Evolutionary conservation across 2,113 vertebrate genomes (phyloP), one percentile per base, ranked within the genome.

Genomic region (Eurystomus gularis): DNA sequence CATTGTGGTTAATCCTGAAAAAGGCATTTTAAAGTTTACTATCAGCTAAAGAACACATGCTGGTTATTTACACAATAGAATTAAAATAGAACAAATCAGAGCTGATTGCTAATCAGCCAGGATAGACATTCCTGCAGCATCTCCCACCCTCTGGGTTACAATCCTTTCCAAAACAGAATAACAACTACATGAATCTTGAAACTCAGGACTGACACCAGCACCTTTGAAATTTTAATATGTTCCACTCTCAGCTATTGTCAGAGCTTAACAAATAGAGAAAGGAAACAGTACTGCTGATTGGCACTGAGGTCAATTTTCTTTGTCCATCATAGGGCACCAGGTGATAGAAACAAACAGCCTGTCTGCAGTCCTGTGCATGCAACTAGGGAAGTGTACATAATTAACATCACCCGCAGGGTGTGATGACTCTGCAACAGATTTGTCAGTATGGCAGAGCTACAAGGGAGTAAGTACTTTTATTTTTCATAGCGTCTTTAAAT

Each of bases 1-100:
- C 99, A 9, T 99, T 99, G 97, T 99, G 99, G 98, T 99, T 99
- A 98, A 99, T 99, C 97, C 99, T 99, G 93, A 18, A 86, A 94
- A 71, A 80, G 39, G 77, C 75, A 97, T 88, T 75, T 40, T 66
- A 90, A 97, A 78, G 54, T 86, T 83, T 69, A 91, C 46, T 79
- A 75, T 71, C 33, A 83, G 58, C 39, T 35, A 81, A 68, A 39
- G 64, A 83, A 46, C 7, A 68, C 4, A 48, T 26, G n/a, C 33
- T 39, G 35, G 33, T 66, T 87, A 89, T 86, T 96, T 77, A 75
- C 49, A 82, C 17, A 85, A 72, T 11, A 65, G 37, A 84, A 52
- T 44, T 69, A 76, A 71, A 92, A 66, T 1, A 49, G 26, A 69
- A 75, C 31, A 85, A 46, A 35, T 35, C 81, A 85, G n/a, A 84